These are phyloP conservation scores for Drosophila virilis DNA, from an alignment of 1,140 invertebrate species.

Conservation along the genomic window DNA sequence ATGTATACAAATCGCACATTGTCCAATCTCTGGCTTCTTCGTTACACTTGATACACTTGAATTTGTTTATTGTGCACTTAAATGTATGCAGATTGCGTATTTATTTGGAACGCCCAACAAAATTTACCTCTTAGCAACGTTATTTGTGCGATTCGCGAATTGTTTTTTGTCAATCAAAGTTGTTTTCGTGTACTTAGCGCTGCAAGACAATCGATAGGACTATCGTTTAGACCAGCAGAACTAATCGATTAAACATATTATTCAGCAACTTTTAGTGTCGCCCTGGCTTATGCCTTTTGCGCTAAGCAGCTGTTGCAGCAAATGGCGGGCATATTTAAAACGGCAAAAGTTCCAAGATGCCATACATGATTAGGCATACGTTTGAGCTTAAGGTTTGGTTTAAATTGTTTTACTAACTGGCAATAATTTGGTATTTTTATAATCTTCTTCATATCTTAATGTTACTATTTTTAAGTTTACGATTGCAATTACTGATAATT, in stretches of 20 bases:
- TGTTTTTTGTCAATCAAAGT: constrained; percentile 34
- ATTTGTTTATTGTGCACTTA: background rate
- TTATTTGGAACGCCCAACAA: background rate
- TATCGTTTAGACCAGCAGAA: background rate
- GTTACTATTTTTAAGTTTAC: no score
- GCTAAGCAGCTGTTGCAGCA: background rate
- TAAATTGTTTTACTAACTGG: no score
- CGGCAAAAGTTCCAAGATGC: background rate
- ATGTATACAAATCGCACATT: constrained; percentile 1
- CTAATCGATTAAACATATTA: background rate
- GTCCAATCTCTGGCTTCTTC: background rate
- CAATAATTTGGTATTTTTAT: no score
- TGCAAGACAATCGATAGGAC: constrained; percentile 7
- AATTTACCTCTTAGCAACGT: constrained; percentile 47
- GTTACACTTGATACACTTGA: background rate
- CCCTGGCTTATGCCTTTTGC: constrained; percentile 26
- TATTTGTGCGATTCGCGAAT: constrained; percentile 35
- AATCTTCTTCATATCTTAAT: no score
- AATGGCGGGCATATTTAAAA: constrained; percentile 2
- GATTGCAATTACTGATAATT: constrained; percentile 18
- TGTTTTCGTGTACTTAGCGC: constrained; percentile 32
- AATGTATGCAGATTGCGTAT: background rate
- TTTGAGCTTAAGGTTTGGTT: no score
- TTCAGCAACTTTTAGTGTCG: background rate
- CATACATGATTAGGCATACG: no score